Evolutionary conservation across 2,888 invertebrate genomes (phyloP).

Genomic region (Trachelus troglodyta): DNA sequence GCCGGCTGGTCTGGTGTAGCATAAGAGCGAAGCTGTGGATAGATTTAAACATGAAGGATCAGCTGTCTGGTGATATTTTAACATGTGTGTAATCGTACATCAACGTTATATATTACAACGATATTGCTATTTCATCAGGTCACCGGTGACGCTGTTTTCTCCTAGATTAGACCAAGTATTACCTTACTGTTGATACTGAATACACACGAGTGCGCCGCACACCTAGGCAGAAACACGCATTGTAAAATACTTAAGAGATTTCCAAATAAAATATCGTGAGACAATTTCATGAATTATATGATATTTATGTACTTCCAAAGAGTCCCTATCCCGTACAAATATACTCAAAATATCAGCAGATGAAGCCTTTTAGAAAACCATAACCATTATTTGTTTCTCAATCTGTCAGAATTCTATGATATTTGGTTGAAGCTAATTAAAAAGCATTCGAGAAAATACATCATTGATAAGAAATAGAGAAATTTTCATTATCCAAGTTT

Average conservation of each 20-base stretch:
- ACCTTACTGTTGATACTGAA: conserved; percentile 13
- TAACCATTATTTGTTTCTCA: too few relatives aligned
- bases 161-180: conserved; percentile 38
- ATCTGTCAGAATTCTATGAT: neutral
- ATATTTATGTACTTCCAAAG: neutral
- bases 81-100: conserved; percentile 25
- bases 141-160: conserved; percentile 19
- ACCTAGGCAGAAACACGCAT: neutral
- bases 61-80: conserved; percentile 17
- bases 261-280: conserved; percentile 5
- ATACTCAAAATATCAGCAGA: neutral
- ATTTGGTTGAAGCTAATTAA: neutral
- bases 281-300: neutral
- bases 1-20: conserved; percentile 37
- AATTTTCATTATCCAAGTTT: neutral
- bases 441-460: neutral
- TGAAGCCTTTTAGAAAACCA: too few relatives aligned
- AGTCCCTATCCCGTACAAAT: neutral
- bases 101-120: conserved; percentile 10
- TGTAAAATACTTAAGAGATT: neutral
- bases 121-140: conserved; percentile 12
- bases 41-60: conserved; percentile 33
- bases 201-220: neutral
- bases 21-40: conserved; percentile 37
- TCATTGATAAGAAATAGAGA: neutral